phyloP scores from a whole-genome alignment of 2,797 vertebrate species.

The Micropoecilia bifurca region DNA sequence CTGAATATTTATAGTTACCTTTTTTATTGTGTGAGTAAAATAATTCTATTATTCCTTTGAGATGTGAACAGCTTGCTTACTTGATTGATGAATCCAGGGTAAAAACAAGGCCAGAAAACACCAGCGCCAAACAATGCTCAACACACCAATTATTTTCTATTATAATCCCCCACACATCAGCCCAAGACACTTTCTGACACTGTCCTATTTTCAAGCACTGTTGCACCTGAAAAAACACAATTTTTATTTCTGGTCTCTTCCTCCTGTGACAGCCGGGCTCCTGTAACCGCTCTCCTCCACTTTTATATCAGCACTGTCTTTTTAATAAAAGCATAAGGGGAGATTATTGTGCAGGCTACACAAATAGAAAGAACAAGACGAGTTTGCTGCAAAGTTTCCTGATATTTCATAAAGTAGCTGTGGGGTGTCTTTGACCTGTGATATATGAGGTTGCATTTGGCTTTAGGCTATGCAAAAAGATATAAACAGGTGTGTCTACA shows the following conservation, averaged over 20 bases:
- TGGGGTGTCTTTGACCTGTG: background rate
- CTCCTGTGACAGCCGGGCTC: slow-evolving; percentile 4
- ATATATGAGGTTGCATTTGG: background rate
- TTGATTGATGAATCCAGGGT: slow-evolving; percentile 6
- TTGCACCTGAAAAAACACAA: slow-evolving; percentile 6
- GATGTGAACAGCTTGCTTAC: slow-evolving; percentile 7
- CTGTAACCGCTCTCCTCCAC: background rate
- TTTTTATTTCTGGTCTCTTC: slow-evolving; percentile 5
- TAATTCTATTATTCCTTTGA: slow-evolving; percentile 7
- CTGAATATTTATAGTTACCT: slow-evolving; percentile 4
- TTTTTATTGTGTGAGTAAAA: background rate
- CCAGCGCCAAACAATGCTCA: slow-evolving; percentile 3
- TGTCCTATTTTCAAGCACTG: slow-evolving; percentile 14
- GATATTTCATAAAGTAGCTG: background rate
- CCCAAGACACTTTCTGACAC: slow-evolving; percentile 4
- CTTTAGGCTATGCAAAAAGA: slow-evolving; percentile 2
- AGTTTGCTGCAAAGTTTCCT: background rate
- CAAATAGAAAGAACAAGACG: background rate
- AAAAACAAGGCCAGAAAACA: slow-evolving; percentile 6
- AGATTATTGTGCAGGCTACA: background rate
- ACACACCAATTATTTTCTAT: slow-evolving; percentile 12
- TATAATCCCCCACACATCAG: slow-evolving; percentile 8
- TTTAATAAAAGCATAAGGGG: background rate
- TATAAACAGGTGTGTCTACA: slow-evolving; percentile 6
- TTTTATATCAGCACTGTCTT: slow-evolving; percentile 5